Conservation (phyloP, 2,888 invertebrate species). For the Leptarthrus brevirostris region DNA sequence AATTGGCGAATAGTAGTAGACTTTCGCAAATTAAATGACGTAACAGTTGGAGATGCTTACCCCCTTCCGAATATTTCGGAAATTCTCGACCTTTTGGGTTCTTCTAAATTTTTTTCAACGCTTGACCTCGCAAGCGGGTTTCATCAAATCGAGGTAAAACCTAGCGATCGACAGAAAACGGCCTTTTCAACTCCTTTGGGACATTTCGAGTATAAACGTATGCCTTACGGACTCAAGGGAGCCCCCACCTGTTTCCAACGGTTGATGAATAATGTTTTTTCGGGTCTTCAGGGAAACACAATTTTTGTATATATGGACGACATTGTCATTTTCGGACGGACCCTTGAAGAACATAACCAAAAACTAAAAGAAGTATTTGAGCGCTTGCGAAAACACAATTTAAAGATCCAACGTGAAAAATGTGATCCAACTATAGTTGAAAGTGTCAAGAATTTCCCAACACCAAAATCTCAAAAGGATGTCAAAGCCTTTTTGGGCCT, state of each 20-base stretch:
- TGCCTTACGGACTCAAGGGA: conserved; percentile 64
- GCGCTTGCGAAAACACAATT: too few species aligned
- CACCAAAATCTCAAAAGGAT: too few species aligned
- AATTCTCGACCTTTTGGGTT: conserved; percentile 62
- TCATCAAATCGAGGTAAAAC: conserved; percentile 61
- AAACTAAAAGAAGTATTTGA: too few species aligned
- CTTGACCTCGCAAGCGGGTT: conserved; percentile 63
- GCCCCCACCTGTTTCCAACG: conserved; percentile 64
- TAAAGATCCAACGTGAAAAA: too few species aligned
- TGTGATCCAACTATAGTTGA: too few species aligned
- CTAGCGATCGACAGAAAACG: conserved; percentile 60
- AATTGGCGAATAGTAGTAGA: conserved; percentile 62
- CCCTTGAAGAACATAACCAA: conserved; percentile 58
- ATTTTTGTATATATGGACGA: conserved; percentile 58
- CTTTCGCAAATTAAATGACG: conserved; percentile 62
- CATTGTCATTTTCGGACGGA: conserved; percentile 58
- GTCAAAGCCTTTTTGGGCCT: too few species aligned
- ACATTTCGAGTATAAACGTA: conserved; percentile 61
- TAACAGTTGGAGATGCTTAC: conserved; percentile 61
- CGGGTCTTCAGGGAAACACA: conserved; percentile 58
- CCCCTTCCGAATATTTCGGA: conserved; percentile 62
- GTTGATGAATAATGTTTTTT: conserved; percentile 61
- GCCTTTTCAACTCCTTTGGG: conserved; percentile 61
- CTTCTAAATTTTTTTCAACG: conserved; percentile 61
- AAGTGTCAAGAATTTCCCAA: too few species aligned